A percentile compares a stretch with the other conserved stretches of the same genome.
Evolutionary conservation across 2,113 vertebrate species (phyloP).

Genomic region (Taxidea taxus): DNA sequence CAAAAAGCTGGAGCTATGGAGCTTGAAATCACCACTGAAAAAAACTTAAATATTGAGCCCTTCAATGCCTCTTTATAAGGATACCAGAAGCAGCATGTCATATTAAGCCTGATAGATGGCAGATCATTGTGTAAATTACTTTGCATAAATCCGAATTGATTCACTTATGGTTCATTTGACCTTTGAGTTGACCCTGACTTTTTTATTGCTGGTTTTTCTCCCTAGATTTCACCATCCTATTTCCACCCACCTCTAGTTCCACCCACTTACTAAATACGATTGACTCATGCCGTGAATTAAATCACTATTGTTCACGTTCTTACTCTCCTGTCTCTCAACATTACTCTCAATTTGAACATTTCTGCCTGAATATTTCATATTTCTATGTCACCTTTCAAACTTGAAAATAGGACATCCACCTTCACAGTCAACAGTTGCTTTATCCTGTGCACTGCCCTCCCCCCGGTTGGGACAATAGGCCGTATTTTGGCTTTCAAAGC

Average conservation of each 20-base stretch:
- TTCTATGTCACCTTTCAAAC: constrained; percentile 38
- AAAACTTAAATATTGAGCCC: not conserved
- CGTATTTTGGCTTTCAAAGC: not conserved
- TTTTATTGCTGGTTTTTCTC: constrained; percentile 47
- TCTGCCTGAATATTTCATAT: constrained; percentile 45
- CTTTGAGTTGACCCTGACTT: constrained; percentile 37
- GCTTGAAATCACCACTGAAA: constrained; percentile 31
- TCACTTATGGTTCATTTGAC: constrained; percentile 49
- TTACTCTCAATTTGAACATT: constrained; percentile 43
- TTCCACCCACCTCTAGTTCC: constrained; percentile 25
- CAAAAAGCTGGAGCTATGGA: not conserved
- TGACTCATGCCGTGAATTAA: constrained; percentile 57
- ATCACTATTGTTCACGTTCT: constrained; percentile 29
- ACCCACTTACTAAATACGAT: constrained; percentile 35
- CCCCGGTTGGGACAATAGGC: not conserved
- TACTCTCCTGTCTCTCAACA: constrained; percentile 41
- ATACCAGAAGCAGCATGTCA: not conserved
- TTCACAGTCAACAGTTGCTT: constrained; percentile 3
- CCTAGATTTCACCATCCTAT: constrained; percentile 38
- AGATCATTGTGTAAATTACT: constrained; percentile 26
- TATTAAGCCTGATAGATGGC: constrained; percentile 42
- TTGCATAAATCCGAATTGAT: constrained; percentile 48
- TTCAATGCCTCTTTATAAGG: not conserved
- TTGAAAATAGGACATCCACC: constrained; percentile 28
- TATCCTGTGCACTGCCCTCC: not conserved